These are phyloP conservation scores for Nerophis ophidion DNA, from an alignment of 2,113 vertebrate genomes.

Conservation along the genomic window DNA sequence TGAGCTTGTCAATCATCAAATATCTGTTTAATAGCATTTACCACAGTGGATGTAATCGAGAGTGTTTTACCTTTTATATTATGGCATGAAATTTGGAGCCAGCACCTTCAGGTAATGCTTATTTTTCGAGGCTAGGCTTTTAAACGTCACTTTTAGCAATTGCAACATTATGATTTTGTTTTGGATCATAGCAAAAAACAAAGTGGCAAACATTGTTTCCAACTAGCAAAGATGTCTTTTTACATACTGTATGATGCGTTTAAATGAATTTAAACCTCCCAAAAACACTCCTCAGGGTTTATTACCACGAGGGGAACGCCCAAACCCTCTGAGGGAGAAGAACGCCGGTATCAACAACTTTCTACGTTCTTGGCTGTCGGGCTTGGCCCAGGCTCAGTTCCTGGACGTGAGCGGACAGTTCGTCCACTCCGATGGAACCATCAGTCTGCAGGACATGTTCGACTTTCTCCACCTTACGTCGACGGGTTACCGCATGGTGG, in stretches of 20 bases:
- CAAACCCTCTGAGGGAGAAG: conserved; percentile 91
- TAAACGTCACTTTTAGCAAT: too few species aligned
- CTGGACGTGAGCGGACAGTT: conserved; percentile 83
- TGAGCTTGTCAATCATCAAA: too few species aligned
- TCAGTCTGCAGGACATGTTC: conserved; percentile 92
- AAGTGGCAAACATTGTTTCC: too few species aligned
- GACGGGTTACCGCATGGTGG: conserved; percentile 81
- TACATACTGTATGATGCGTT: neutral
- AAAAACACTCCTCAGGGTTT: conserved; percentile 74
- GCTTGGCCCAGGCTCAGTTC: conserved; percentile 80
- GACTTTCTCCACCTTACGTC: conserved; percentile 96
- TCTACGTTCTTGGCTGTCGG: conserved; percentile 81
- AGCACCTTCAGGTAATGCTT: too few species aligned
- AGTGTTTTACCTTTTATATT: too few species aligned
- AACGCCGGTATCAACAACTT: conserved; percentile 83
- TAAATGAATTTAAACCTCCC: neutral
- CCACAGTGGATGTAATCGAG: too few species aligned
- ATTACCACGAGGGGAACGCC: conserved; percentile 90
- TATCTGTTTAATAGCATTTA: too few species aligned
- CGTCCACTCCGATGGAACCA: conserved; percentile 90
- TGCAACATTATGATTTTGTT: too few species aligned
- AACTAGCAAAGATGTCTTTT: neutral
- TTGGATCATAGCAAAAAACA: too few species aligned
- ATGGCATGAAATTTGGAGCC: too few species aligned
- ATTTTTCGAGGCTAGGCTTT: too few species aligned